Conservation (phyloP, 2,113 vertebrate genomes). For the Cairina moschata region DNA sequence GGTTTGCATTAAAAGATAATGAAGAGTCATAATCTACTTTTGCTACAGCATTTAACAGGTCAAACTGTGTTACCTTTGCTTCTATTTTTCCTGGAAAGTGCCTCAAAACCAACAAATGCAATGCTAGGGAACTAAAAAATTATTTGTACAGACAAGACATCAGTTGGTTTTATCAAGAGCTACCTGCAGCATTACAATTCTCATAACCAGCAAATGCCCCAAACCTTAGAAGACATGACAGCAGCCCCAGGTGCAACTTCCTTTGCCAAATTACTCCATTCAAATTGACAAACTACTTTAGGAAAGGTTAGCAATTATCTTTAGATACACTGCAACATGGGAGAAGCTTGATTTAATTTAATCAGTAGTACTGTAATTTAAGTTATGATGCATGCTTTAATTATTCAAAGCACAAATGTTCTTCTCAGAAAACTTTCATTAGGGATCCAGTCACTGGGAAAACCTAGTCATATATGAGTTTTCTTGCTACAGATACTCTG, state of each 20-base stretch:
- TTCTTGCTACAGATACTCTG: background rate
- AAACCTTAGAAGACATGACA: background rate
- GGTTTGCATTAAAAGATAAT: background rate
- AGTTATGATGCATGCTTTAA: conserved; percentile 60
- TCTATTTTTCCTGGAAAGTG: background rate
- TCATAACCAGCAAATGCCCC: background rate
- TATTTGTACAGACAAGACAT: background rate
- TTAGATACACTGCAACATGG: conserved; percentile 21
- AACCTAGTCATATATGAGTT: background rate
- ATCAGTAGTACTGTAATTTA: conserved; percentile 59
- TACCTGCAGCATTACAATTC: background rate
- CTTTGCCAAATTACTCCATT: conserved; percentile 44
- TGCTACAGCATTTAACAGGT: background rate
- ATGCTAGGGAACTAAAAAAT: background rate
- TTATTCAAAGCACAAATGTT: conserved; percentile 47
- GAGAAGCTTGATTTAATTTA: conserved; percentile 67
- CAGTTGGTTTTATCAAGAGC: background rate
- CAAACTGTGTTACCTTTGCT: background rate
- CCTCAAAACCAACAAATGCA: background rate
- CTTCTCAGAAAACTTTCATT: conserved; percentile 41
- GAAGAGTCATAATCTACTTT: background rate
- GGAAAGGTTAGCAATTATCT: conserved; percentile 59
- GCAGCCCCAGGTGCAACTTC: conserved; percentile 37
- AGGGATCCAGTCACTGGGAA: background rate
- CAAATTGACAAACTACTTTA: conserved; percentile 48